A percentile compares a stretch with the other conserved stretches of the same genome.
Conservation (phyloP, 64 coral and sea anemone species). For the Cladopsammia gracilis region DNA sequence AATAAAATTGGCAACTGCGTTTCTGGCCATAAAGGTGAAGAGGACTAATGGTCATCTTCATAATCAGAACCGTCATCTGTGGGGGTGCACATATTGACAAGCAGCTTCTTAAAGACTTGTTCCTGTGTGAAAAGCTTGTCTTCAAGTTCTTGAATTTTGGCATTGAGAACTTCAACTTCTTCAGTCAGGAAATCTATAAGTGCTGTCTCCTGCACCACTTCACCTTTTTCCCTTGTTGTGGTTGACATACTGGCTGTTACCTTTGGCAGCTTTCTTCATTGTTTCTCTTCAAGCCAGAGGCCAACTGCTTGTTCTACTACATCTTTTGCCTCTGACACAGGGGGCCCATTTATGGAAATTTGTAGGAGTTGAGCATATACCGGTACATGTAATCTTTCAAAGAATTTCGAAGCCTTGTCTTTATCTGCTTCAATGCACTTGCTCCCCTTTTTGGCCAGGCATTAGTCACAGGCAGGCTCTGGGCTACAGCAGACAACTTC, state of each 20-base stretch:
- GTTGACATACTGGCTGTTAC: conserved; percentile 39
- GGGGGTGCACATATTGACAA: too few relatives aligned
- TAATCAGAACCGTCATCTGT: too few relatives aligned
- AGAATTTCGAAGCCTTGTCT: conserved; percentile 51
- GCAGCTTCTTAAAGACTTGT: too few relatives aligned
- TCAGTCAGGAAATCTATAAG: conserved; percentile 67
- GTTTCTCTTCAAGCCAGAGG: conserved; percentile 66
- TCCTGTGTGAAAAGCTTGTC: too few relatives aligned
- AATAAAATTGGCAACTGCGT: too few relatives aligned
- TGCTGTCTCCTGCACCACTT: conserved; percentile 55
- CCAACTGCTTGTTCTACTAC: conserved; percentile 61
- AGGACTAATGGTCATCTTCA: too few relatives aligned
- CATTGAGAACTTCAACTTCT: conserved; percentile 56
- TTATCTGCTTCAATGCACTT: conserved; percentile 7
- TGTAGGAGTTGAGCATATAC: conserved; percentile 41
- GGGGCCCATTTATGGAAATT: conserved; percentile 55
- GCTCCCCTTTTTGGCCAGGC: conserved; percentile 35
- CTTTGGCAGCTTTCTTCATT: conserved; percentile 55
- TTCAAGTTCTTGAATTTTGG: neutral
- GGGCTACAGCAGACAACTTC: conserved; percentile 48
- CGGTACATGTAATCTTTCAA: conserved; percentile 54
- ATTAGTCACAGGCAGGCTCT: conserved; percentile 54
- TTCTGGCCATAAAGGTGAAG: too few relatives aligned
- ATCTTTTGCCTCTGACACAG: conserved; percentile 58
- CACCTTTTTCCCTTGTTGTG: conserved; percentile 43